phyloP scores from a whole-genome alignment of 2,113 vertebrate genomes.

The Oncorhynchus clarkii region DNA sequence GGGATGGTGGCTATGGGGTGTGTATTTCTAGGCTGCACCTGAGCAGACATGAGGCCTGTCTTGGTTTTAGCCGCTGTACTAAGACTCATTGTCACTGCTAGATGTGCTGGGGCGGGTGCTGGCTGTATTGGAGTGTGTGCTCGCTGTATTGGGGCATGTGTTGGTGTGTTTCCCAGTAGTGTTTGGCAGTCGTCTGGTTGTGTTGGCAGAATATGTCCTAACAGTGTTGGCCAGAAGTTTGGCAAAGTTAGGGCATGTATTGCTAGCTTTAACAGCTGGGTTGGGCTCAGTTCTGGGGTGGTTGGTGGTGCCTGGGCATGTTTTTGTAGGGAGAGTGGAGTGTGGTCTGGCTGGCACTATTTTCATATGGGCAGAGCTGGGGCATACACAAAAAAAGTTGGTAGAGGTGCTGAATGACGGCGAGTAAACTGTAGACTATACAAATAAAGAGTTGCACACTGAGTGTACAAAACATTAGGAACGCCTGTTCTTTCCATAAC shows the following conservation, averaged over 20 bases:
- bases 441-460: no score
- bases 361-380: not conserved
- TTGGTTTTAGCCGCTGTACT: slow-evolving; percentile 51
- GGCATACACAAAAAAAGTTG: no score
- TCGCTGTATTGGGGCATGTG: not conserved
- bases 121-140: not conserved
- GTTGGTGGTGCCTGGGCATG: not conserved
- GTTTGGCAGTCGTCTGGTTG: no score
- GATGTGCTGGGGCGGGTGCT: not conserved
- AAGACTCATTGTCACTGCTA: slow-evolving; percentile 28
- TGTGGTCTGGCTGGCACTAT: not conserved
- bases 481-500: no score
- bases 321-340: not conserved
- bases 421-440: no score
- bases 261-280: not conserved
- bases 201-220: not conserved
- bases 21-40: slow-evolving; percentile 27
- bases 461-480: no score
- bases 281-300: slow-evolving; percentile 9
- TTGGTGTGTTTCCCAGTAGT: not conserved
- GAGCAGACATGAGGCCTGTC: slow-evolving; percentile 55
- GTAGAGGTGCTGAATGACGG: no score
- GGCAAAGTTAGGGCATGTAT: not conserved
- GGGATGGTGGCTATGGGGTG: not conserved
- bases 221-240: slow-evolving; percentile 16